A percentile compares a stretch with the other conserved stretches of the same genome.
Evolutionary conservation across 2,888 invertebrate genomes (phyloP).

Genomic region (Zygogramma bicolorata): DNA sequence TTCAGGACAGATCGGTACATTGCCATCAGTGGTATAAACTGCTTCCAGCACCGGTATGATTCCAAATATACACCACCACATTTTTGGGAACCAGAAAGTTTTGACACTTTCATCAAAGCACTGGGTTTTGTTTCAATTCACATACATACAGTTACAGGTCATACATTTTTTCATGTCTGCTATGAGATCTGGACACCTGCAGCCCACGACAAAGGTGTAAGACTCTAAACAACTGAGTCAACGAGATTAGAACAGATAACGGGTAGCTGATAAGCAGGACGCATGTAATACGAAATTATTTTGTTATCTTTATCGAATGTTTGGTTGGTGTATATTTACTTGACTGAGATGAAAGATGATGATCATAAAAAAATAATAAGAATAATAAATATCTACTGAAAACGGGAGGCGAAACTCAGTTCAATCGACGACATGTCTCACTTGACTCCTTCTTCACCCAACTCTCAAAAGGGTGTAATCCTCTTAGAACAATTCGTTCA

Average conservation of each 20-base stretch:
- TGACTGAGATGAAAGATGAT: neutral
- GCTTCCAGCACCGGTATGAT: neutral
- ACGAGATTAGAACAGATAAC: slow-evolving; percentile 9
- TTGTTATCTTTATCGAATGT: neutral
- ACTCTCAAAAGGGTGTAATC: too few relatives aligned
- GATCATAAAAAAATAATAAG: neutral
- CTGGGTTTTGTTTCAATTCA: neutral
- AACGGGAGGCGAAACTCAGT: too few relatives aligned
- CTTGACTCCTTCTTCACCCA: too few relatives aligned
- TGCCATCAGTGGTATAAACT: neutral
- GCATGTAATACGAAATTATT: slow-evolving; percentile 1
- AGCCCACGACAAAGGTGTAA: neutral
- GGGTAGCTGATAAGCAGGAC: neutral
- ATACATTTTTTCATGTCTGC: neutral
- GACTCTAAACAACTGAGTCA: slow-evolving; percentile 4
- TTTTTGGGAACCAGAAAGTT: neutral
- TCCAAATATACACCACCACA: neutral
- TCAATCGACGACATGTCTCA: too few relatives aligned
- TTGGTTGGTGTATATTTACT: neutral
- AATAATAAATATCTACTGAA: too few relatives aligned
- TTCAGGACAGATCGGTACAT: neutral
- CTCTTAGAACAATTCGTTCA: too few relatives aligned
- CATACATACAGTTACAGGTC: neutral
- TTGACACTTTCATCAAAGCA: neutral
- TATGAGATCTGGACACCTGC: neutral